phyloP scores from a whole-genome alignment of 2,113 vertebrate species.

The Indri indri region DNA sequence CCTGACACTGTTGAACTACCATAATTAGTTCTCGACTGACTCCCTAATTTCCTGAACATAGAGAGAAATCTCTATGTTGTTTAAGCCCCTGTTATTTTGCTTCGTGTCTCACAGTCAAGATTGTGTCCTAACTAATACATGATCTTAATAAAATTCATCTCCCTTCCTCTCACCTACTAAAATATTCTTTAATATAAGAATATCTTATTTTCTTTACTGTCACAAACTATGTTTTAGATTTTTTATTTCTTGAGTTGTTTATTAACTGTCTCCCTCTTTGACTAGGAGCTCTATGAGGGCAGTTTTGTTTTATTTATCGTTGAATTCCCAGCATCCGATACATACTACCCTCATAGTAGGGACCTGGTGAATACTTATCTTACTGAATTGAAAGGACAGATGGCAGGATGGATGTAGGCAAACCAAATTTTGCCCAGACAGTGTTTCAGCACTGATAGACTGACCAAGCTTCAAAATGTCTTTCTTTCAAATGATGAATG shows the following conservation, averaged over 20 bases:
- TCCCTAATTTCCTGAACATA: not conserved
- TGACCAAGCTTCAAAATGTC: not conserved
- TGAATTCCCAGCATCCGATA: not conserved
- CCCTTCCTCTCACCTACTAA: not conserved
- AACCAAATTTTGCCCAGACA: not conserved
- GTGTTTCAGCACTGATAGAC: constrained; percentile 3
- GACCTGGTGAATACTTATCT: not conserved
- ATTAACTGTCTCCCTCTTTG: not conserved
- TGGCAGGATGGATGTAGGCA: not conserved
- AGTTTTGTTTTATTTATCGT: not conserved
- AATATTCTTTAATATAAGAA: constrained; percentile 1
- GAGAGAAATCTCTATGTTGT: not conserved
- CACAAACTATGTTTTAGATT: not conserved
- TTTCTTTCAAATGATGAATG: constrained; percentile 13
- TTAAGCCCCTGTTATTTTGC: not conserved
- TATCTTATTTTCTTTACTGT: constrained; percentile 1
- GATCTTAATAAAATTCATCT: not conserved
- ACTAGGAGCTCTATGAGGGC: not conserved
- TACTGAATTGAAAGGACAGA: not conserved
- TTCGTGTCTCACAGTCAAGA: not conserved
- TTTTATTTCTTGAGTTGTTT: not conserved
- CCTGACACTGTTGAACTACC: not conserved
- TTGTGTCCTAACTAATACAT: not conserved
- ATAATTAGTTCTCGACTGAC: not conserved
- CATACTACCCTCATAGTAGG: not conserved